Evolutionary conservation across 2,888 invertebrate species (phyloP).

Genomic region (Drosophila anomalata): DNA sequence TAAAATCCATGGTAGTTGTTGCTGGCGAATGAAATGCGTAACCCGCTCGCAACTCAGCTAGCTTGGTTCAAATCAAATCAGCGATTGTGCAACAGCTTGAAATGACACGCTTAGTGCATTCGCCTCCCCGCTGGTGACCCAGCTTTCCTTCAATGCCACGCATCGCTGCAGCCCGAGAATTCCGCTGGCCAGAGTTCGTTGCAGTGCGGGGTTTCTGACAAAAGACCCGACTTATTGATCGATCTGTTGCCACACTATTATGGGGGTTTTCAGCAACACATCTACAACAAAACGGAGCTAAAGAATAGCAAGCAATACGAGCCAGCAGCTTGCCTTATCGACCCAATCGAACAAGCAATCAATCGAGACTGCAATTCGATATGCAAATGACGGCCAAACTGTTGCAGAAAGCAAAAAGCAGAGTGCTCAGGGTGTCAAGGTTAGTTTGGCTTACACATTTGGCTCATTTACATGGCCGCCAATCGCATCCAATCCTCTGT

Average conservation of each 20-base stretch:
- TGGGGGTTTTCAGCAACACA: slow-evolving; percentile 48
- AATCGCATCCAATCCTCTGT: slow-evolving; percentile 17
- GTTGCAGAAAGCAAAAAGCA: slow-evolving; percentile 41
- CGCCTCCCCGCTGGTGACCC: slow-evolving; percentile 20
- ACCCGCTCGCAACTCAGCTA: slow-evolving; percentile 63
- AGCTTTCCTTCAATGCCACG: slow-evolving; percentile 54
- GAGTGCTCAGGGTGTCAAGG: slow-evolving; percentile 56
- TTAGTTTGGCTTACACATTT: slow-evolving; percentile 48
- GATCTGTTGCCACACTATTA: slow-evolving; percentile 50
- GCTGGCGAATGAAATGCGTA: slow-evolving; percentile 61
- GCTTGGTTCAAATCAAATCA: slow-evolving; percentile 66
- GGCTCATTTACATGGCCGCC: slow-evolving; percentile 40
- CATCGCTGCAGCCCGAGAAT: slow-evolving; percentile 70
- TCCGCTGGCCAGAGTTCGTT: slow-evolving; percentile 40
- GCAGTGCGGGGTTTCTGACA: slow-evolving; percentile 30
- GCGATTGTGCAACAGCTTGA: slow-evolving; percentile 72
- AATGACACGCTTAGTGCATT: slow-evolving; percentile 74
- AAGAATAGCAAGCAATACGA: slow-evolving; percentile 5
- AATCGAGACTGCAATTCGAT: slow-evolving; percentile 54
- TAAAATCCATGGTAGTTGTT: slow-evolving; percentile 3
- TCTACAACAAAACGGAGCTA: slow-evolving; percentile 20
- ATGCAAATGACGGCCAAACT: slow-evolving; percentile 65
- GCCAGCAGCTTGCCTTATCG: slow-evolving; percentile 26
- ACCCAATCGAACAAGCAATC: slow-evolving; percentile 55
- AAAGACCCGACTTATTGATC: slow-evolving; percentile 66